These are phyloP conservation scores for Listronotus oregonensis DNA, from an alignment of 1,140 invertebrate genomes.

Conservation along the genomic window DNA sequence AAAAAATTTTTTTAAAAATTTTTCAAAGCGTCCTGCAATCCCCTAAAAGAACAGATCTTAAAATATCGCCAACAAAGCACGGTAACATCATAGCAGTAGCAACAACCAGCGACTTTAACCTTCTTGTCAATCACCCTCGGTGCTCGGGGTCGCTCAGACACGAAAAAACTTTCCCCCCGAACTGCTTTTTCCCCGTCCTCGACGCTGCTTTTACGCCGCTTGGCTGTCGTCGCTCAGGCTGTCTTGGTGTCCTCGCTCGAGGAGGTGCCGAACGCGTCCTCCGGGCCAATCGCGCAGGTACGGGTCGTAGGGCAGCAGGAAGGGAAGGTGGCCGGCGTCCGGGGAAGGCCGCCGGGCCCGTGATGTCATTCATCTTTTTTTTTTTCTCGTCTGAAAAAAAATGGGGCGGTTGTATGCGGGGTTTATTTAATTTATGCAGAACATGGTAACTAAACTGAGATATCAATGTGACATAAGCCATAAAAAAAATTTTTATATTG, in stretches of 20 bases:
- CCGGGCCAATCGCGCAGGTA: slow-evolving; percentile 10
- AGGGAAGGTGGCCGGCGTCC: slow-evolving; percentile 38
- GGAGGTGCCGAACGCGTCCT: background rate
- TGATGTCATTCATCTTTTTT: slow-evolving; percentile 56
- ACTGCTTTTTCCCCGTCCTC: slow-evolving; percentile 15
- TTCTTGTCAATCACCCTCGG: slow-evolving; percentile 15
- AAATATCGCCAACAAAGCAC: too few relatives aligned
- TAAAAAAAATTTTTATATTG: too few relatives aligned
- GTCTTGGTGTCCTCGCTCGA: slow-evolving; percentile 9
- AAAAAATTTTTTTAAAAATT: too few relatives aligned
- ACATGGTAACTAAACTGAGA: too few relatives aligned
- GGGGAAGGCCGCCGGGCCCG: slow-evolving; percentile 42
- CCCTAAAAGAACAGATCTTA: too few relatives aligned
- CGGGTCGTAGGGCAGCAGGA: slow-evolving; percentile 34
- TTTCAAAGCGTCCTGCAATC: too few relatives aligned
- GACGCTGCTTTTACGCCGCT: slow-evolving; percentile 9
- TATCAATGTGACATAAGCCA: too few relatives aligned
- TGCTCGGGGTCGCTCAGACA: slow-evolving; percentile 6
- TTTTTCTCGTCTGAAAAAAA: slow-evolving; percentile 51
- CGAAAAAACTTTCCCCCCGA: slow-evolving; percentile 6
- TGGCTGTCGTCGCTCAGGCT: background rate
- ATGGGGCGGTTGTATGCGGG: slow-evolving; percentile 24
- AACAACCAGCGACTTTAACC: background rate
- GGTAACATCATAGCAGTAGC: too few relatives aligned
- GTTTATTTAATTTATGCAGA: too few relatives aligned